Conservation (phyloP, 2,888 invertebrate species). For the Hoplodrina ambigua region DNA sequence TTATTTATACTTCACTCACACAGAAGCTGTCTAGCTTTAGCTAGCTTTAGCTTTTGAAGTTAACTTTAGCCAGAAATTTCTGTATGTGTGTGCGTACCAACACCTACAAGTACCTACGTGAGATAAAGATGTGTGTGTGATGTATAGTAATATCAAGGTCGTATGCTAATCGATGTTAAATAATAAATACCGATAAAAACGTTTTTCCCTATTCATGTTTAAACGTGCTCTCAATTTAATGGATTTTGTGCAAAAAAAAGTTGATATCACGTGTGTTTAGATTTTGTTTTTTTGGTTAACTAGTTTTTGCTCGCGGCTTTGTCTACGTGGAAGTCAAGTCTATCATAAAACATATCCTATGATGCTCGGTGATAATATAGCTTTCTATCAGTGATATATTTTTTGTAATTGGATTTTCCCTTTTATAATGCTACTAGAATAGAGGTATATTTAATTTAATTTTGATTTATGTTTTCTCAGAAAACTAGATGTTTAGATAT, state of each 20-base stretch:
- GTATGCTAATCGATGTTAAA: constrained; percentile 55
- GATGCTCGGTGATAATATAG: too few species aligned
- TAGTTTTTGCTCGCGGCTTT: background rate
- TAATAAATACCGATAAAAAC: constrained; percentile 47
- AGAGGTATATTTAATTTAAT: too few species aligned
- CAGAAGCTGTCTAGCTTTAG: background rate
- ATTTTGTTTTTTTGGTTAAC: constrained; percentile 8
- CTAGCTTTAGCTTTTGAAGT: too few species aligned
- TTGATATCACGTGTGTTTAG: constrained; percentile 3
- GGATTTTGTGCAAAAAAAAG: constrained; percentile 18
- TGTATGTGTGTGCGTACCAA: background rate
- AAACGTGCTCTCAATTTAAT: constrained; percentile 51
- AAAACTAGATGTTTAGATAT: too few species aligned
- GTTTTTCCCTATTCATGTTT: constrained; percentile 30
- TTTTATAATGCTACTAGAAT: too few species aligned
- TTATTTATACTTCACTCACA: background rate
- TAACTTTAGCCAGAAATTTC: constrained; percentile 14
- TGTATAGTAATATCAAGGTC: constrained; percentile 52
- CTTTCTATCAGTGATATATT: too few species aligned
- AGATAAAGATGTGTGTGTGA: constrained; percentile 11
- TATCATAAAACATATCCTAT: too few species aligned
- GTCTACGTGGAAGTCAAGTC: too few species aligned
- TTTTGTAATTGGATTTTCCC: too few species aligned
- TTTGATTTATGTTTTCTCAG: too few species aligned
- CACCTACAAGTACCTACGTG: background rate